Base-by-base conservation (phyloP, 1,140 invertebrate genomes). In the Cotesia glomerata region DNA sequence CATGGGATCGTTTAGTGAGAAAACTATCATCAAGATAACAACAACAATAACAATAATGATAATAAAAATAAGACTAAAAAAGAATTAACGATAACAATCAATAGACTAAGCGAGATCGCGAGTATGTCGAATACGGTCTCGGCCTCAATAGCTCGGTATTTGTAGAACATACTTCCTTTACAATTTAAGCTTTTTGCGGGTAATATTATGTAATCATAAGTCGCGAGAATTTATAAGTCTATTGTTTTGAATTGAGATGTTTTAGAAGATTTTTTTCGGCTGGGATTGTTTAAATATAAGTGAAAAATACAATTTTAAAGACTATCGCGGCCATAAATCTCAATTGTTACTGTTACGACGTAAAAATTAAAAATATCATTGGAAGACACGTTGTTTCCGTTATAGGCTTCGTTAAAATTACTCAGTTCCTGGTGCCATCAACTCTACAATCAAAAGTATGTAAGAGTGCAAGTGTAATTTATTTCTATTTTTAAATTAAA, bases 361-460 rank as follows among this genome's bases (percentile, higher is more conserved):
- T 13, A 62, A 56, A 59, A 45, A 45, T 45, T 45, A 56, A 34
- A 34, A 35, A 69, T 45, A 59, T 71, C 18, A 32, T 52, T 45
- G 56, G 62, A 61, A 54, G 67, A 69, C 52, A 32, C 35, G 67
- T 39, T 59, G 58, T 69, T 69, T 74, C 61, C 72, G 49, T 13
- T 63, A 35, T 54, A 59, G 56, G 68, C 51, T 54, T 56, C 26
- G 70, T 59, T 61, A 75, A 73, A 75, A 75, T 75, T 73, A 45
- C 66, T 45, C 61, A 69, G 74, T 75, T 75, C 74, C 74, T 72
- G 74, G 59, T 58, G 65, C 52, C 39, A 69, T 58, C 52, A 45
- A 16, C 35, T 45, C 58, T 58, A 51, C 36, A 39, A 64, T 64
- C 16, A 58, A 18, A 32, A 69, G 9, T 16, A 36, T 16, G 35